Evolutionary conservation across 2,113 vertebrate species (phyloP).

Genomic region (Urocynchramus pylzowi): DNA sequence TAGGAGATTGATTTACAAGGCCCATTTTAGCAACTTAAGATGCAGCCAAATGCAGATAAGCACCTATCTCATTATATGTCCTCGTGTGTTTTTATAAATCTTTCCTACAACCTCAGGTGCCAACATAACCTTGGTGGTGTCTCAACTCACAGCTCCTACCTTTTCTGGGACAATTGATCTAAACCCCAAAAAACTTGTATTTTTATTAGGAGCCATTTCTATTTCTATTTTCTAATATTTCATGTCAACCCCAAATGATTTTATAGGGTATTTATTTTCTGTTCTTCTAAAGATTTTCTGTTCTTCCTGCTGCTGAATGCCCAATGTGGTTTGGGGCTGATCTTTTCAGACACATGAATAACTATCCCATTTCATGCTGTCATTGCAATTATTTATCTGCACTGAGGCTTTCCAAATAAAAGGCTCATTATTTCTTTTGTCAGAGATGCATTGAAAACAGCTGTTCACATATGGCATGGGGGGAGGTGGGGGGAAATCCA

Average conservation of each 20-base stretch:
- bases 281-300: neutral
- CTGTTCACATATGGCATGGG: neutral
- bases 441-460: conserved; percentile 16
- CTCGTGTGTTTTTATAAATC: conserved; percentile 5
- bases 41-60: conserved; percentile 32
- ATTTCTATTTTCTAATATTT: neutral
- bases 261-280: neutral
- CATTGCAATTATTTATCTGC: conserved; percentile 52
- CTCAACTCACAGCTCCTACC: neutral
- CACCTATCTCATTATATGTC: conserved; percentile 23
- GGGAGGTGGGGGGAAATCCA: neutral
- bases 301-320: conserved; percentile 14
- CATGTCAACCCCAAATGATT: neutral
- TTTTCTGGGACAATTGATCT: neutral
- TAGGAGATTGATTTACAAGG: conserved; percentile 31
- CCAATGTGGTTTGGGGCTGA: conserved; percentile 6
- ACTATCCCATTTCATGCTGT: conserved; percentile 53
- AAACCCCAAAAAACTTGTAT: neutral
- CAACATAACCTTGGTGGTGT: neutral
- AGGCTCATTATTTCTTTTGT: conserved; percentile 53
- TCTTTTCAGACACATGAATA: conserved; percentile 55
- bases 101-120: neutral
- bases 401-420: conserved; percentile 24
- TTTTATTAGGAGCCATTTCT: neutral
- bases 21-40: conserved; percentile 51